Conservation (phyloP, 53 echinoderm and acorn worm genomes). For the Glandiceps talaboti region DNA sequence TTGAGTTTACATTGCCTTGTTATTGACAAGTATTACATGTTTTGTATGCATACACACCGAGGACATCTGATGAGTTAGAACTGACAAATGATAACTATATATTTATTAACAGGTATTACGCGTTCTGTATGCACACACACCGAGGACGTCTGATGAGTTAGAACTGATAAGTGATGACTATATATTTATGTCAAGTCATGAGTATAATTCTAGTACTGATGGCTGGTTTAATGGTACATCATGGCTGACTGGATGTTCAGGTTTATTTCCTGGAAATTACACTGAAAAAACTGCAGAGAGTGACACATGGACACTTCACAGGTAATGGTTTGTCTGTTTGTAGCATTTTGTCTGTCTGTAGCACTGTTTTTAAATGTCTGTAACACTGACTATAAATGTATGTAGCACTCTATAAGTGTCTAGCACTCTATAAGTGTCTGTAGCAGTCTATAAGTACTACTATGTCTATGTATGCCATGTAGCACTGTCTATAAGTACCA, state of each 20-base stretch:
- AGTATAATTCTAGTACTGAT: conserved; percentile 40
- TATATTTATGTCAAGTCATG: conserved; percentile 48
- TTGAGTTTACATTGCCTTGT: too few relatives aligned
- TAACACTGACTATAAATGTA: too few relatives aligned
- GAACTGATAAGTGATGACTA: conserved; percentile 88
- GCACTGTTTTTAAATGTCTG: too few relatives aligned
- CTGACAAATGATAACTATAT: conserved; percentile 82
- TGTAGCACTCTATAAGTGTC: too few relatives aligned
- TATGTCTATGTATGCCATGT: too few relatives aligned
- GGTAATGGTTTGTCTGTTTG: too few relatives aligned
- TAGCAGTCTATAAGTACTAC: too few relatives aligned
- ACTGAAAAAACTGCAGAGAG: conserved; percentile 94
- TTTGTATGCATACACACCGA: conserved; percentile 68
- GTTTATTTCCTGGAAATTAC: conserved; percentile 94
- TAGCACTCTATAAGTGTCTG: too few relatives aligned
- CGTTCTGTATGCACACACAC: conserved; percentile 77
- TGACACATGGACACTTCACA: conserved; percentile 94
- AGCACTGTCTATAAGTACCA: too few relatives aligned
- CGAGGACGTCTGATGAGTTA: conserved; percentile 75
- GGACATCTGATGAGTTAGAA: conserved; percentile 83
- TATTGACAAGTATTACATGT: conserved; percentile 84
- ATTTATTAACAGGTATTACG: conserved; percentile 80
- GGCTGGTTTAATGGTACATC: conserved; percentile 89
- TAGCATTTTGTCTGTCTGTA: too few relatives aligned
- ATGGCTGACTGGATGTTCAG: conserved; percentile 59